phyloP scores from a whole-genome alignment of 2,797 vertebrate genomes.

The Anguilla anguilla region DNA sequence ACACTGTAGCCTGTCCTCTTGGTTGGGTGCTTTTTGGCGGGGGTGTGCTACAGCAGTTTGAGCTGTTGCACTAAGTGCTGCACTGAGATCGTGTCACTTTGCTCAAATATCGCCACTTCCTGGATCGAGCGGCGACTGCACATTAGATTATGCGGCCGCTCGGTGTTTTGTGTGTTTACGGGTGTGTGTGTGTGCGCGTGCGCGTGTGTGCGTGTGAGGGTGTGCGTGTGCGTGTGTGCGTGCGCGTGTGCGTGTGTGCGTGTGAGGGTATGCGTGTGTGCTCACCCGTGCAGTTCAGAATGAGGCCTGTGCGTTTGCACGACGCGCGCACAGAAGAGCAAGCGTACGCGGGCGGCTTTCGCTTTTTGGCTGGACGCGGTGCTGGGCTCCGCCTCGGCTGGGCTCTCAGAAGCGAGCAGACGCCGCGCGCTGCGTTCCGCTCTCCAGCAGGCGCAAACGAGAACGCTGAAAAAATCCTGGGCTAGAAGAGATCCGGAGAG shows the following conservation, averaged over 20 bases:
- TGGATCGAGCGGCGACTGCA: background rate
- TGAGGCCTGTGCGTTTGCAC: background rate
- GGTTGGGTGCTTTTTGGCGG: background rate
- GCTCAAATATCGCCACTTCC: background rate
- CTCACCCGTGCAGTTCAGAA: background rate
- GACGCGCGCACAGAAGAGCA: background rate
- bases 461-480: background rate
- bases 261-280: background rate
- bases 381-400: background rate
- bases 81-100: background rate
- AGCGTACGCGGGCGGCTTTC: conserved; percentile 7
- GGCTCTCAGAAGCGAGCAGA: background rate
- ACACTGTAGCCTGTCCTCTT: background rate
- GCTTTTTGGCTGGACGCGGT: background rate
- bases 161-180: background rate
- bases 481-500: conserved; percentile 22
- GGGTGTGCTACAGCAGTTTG: background rate
- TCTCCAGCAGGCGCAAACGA: background rate
- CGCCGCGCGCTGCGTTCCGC: no score
- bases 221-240: background rate
- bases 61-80: background rate
- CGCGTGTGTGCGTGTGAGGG: background rate
- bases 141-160: background rate
- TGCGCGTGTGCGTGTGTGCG: background rate
- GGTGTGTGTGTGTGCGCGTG: background rate